These are phyloP conservation scores for Sussaba pulchella DNA, from an alignment of 2,888 invertebrate species.

Conservation along the genomic window DNA sequence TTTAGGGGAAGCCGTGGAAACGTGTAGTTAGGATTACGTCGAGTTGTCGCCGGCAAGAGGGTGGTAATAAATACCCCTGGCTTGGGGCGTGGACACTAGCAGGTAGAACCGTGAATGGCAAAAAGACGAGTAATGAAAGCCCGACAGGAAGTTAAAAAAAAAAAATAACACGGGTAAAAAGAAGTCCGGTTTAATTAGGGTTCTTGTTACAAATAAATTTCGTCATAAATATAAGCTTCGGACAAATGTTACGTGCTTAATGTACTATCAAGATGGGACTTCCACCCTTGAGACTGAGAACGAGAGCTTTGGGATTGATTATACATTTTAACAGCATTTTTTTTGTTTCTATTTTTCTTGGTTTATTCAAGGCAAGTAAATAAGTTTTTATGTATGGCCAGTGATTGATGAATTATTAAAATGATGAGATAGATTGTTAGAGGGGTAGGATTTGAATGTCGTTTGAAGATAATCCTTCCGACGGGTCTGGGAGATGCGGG, in stretches of 20 bases:
- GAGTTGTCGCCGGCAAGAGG: conserved; percentile 20
- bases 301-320: not conserved
- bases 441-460: too few relatives aligned
- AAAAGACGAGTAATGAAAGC: conserved; percentile 10
- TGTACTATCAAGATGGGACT: not conserved
- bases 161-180: too few relatives aligned
- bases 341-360: too few relatives aligned
- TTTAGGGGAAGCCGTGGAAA: conserved; percentile 20
- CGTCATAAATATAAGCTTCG: not conserved
- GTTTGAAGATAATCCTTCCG: too few relatives aligned
- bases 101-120: conserved; percentile 14
- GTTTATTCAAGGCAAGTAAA: too few relatives aligned
- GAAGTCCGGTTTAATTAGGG: not conserved
- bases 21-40: conserved; percentile 23
- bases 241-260: not conserved
- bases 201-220: conserved; percentile 27
- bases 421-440: too few relatives aligned
- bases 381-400: too few relatives aligned
- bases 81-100: not conserved
- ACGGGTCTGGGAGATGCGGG: too few relatives aligned
- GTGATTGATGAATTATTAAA: too few relatives aligned
- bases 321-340: not conserved
- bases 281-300: not conserved
- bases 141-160: conserved; percentile 1
- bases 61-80: conserved; percentile 9